Percentiles rank a stretch among this genome's conserved stretches.
These are phyloP conservation scores for Camelus bactrianus DNA, from an alignment of 2,113 vertebrate species.

Conservation along the genomic window DNA sequence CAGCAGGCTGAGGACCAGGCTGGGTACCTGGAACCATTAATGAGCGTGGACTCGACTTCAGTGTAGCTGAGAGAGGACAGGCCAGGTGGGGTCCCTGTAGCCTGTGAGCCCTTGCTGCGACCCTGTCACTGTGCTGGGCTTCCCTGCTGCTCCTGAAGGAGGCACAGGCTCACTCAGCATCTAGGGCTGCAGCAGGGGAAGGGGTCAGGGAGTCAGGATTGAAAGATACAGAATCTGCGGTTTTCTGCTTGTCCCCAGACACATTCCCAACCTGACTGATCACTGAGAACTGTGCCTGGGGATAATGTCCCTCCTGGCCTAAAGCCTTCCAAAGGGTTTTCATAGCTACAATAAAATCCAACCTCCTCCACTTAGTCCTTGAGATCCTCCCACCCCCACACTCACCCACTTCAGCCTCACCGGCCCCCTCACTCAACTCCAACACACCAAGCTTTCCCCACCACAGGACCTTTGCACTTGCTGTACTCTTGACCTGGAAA, in stretches of 20 bases:
- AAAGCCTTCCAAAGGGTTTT: not conserved
- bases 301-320: not conserved
- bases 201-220: too few species aligned
- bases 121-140: not conserved
- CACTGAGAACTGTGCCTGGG: not conserved
- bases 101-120: not conserved
- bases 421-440: not conserved
- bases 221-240: not conserved
- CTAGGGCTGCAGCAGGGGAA: not conserved
- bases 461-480: not conserved
- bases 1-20: not conserved
- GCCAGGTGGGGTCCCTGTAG: not conserved
- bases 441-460: not conserved
- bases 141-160: not conserved
- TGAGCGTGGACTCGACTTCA: not conserved
- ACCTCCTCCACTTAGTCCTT: not conserved
- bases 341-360: not conserved
- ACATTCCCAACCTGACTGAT: not conserved
- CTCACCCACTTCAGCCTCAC: not conserved
- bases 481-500: not conserved
- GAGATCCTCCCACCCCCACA: not conserved
- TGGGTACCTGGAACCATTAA: not conserved
- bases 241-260: not conserved
- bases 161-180: not conserved
- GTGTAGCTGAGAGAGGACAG: not conserved